A percentile compares a stretch with the other conserved stretches of the same genome.
phyloP scores from a whole-genome alignment of 2,113 vertebrate genomes.

The Pteronura brasiliensis region DNA sequence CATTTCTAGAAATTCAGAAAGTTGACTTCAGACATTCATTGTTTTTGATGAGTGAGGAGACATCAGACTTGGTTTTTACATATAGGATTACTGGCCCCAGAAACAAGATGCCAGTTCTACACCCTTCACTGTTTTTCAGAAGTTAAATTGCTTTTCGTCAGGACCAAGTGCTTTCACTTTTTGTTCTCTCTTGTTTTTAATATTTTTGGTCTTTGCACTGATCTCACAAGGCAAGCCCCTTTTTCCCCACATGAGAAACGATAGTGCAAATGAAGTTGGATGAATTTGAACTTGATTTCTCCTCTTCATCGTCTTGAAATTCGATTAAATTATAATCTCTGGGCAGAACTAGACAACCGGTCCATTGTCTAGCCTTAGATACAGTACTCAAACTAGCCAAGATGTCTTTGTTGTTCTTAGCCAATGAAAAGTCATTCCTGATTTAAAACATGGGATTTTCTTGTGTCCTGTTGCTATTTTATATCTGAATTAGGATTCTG shows the following conservation, averaged over 20 bases:
- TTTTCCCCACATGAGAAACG: not conserved
- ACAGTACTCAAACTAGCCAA: not conserved
- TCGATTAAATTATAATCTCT: not conserved
- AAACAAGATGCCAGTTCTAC: not conserved
- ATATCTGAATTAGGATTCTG: slow-evolving; percentile 46
- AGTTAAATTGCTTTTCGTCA: not conserved
- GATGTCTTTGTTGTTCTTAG: not conserved
- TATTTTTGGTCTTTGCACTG: not conserved
- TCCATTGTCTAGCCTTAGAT: not conserved
- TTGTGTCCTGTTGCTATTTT: slow-evolving; percentile 56
- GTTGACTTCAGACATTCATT: not conserved
- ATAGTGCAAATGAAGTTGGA: not conserved
- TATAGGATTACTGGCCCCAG: not conserved
- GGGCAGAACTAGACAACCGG: not conserved
- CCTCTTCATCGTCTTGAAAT: not conserved
- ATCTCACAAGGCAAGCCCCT: not conserved
- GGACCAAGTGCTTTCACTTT: not conserved
- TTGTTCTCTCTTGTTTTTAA: not conserved
- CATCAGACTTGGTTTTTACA: not conserved
- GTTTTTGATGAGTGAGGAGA: not conserved
- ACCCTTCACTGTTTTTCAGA: not conserved
- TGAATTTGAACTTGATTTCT: not conserved
- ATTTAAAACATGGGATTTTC: not conserved
- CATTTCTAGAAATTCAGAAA: not conserved
- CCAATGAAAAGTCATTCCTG: not conserved